Conservation (phyloP, 2,888 invertebrate genomes). For the Troilus luridus region DNA sequence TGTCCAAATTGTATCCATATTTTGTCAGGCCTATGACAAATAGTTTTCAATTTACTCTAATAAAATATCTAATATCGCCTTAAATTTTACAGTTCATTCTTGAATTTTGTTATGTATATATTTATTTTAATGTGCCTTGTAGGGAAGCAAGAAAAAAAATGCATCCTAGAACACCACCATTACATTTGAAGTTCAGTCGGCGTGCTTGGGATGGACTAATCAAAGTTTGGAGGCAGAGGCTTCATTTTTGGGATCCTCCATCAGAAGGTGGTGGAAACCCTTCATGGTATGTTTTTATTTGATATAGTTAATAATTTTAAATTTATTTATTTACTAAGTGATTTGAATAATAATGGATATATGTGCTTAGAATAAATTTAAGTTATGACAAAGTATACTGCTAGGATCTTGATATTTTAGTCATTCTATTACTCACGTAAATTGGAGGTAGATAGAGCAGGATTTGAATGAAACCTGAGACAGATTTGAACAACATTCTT, state of each 20-base stretch:
- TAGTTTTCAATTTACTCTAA: no score
- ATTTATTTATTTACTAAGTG: not conserved
- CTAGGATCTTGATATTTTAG: not conserved
- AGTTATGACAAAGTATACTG: not conserved
- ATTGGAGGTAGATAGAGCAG: not conserved
- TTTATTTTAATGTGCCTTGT: constrained; percentile 53
- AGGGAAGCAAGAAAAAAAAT: constrained; percentile 74
- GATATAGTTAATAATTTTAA: constrained; percentile 7
- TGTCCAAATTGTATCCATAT: no score
- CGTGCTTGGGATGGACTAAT: constrained; percentile 94
- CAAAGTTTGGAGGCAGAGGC: constrained; percentile 86
- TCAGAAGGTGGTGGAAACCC: constrained; percentile 65
- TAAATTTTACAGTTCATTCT: no score
- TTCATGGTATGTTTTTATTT: constrained; percentile 60
- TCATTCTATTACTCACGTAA: not conserved
- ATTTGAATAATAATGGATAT: not conserved
- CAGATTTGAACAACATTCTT: not conserved
- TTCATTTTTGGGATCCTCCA: constrained; percentile 82
- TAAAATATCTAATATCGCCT: no score
- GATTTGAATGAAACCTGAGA: not conserved
- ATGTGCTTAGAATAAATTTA: not conserved
- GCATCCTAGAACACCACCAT: constrained; percentile 93
- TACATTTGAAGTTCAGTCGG: constrained; percentile 88
- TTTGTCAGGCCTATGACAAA: no score
- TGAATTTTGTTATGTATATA: no score